Evolutionary conservation across 2,797 vertebrate species (phyloP).

Genomic region (Phrynocephalus guinanensis): DNA sequence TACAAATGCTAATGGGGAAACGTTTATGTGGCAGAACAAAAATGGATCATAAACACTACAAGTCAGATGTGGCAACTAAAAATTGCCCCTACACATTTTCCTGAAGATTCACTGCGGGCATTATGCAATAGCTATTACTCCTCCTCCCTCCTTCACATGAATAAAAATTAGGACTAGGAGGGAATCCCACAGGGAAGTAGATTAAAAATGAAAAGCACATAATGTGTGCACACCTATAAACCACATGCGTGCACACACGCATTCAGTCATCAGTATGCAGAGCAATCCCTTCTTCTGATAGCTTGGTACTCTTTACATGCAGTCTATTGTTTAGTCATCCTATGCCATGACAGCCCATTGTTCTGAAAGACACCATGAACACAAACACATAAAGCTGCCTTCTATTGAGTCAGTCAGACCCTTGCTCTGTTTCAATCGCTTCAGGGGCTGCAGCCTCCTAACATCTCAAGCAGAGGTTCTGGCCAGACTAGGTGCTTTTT

Average conservation of each 20-base stretch:
- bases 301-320: background rate
- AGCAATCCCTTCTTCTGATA: slow-evolving; percentile 16
- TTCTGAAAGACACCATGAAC: slow-evolving; percentile 1
- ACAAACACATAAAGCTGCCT: background rate
- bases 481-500: too few species aligned
- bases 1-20: slow-evolving; percentile 64
- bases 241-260: background rate
- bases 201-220: slow-evolving; percentile 21
- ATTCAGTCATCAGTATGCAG: background rate
- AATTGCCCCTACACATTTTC: slow-evolving; percentile 51
- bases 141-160: slow-evolving; percentile 42
- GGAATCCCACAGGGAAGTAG: slow-evolving; percentile 34
- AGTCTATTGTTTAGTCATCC: background rate
- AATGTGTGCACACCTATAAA: slow-evolving; percentile 11
- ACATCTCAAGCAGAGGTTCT: background rate
- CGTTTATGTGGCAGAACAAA: slow-evolving; percentile 57
- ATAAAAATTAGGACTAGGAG: slow-evolving; percentile 59
- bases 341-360: background rate
- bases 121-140: slow-evolving; percentile 47
- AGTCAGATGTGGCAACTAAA: slow-evolving; percentile 50
- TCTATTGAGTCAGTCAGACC: background rate
- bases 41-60: slow-evolving; percentile 60
- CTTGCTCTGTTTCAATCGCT: background rate
- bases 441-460: background rate
- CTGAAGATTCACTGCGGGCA: slow-evolving; percentile 49